Evolutionary conservation across 2,888 invertebrate genomes (phyloP), one percentile per base, ranked within the genome.

Genomic region (Laspeyria flexula): DNA sequence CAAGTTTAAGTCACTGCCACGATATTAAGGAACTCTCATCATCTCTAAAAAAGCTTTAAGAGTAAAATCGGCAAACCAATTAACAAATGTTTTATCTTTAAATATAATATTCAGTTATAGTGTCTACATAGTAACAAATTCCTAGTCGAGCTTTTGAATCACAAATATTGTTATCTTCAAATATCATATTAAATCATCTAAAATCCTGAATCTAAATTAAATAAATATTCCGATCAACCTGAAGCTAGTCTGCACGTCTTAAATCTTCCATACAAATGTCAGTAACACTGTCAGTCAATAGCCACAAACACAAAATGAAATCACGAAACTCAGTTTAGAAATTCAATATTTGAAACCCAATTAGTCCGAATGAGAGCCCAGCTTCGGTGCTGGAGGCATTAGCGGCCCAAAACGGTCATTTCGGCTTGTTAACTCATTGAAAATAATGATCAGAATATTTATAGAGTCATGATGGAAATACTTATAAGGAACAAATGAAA

Each of bases 291-390:
- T 44, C 40, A 41, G 40, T 31, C 40, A 16, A 12, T 29, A 45
- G 41, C 31, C 37, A 1, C 45, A 41, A 51, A 44, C 37, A 51
- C 45, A 41, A 45, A 51, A 45, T 51, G 30, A 51, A 51, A 44
- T 41, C 44, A 35, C 44, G 41, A 45, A 35, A 35, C 23, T 44
- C 21, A 44, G 29, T 50, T 35, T 44, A 39, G 25, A 23, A 37
- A 37, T 45, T 51, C 44, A 51, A 51, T 51, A 51, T 45, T 31
- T 45, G 37, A 41, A 51, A 45, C 31, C 41, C 44, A 51, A 51
- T 51, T 41, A 51, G 34, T 35, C 29, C 23, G 31, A 41, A 45
- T 51, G 25, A 21, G 44, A 44, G 40, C 25, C 35, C 31, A 25
- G 34, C 5, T 11, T 29, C 34, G 11, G 25, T 16, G 4, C 35